Evolutionary conservation across 2,888 invertebrate species (phyloP).

Genomic region (Drosophila planitibia): DNA sequence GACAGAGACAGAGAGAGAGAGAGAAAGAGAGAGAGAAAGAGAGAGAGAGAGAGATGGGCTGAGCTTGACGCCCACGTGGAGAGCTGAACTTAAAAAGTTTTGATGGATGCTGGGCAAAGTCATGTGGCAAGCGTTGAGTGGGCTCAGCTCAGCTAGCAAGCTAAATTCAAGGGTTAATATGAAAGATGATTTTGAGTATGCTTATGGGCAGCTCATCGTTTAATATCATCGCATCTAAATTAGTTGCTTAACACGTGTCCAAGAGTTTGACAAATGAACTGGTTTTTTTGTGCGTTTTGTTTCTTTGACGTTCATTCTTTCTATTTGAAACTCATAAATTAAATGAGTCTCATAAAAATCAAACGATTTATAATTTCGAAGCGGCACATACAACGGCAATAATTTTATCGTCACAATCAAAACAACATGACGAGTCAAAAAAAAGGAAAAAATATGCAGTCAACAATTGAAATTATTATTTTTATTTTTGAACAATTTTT

Average conservation of each 20-base stretch:
- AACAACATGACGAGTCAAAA: slow-evolving; percentile 67
- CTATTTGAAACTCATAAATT: slow-evolving; percentile 21
- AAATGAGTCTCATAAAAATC: slow-evolving; percentile 60
- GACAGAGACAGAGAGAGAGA: slow-evolving; percentile 6
- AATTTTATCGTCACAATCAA: slow-evolving; percentile 63
- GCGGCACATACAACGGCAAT: slow-evolving; percentile 28
- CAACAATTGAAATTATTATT: slow-evolving; percentile 69
- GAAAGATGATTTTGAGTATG: neutral
- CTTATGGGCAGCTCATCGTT: slow-evolving; percentile 2
- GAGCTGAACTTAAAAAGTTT: slow-evolving; percentile 6
- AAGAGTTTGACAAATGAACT: slow-evolving; percentile 27
- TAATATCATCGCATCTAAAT: slow-evolving; percentile 26
- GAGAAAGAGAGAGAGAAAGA: neutral
- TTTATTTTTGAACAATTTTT: slow-evolving; percentile 55
- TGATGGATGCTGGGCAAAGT: slow-evolving; percentile 51
- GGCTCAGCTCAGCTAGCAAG: slow-evolving; percentile 12
- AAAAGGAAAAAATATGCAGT: slow-evolving; percentile 53
- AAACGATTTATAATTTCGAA: slow-evolving; percentile 59
- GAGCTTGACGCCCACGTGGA: slow-evolving; percentile 51
- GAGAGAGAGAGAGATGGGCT: slow-evolving; percentile 7
- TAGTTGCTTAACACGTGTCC: slow-evolving; percentile 22
- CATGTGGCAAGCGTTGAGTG: slow-evolving; percentile 57
- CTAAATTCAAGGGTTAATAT: neutral
- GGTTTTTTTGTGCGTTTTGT: slow-evolving; percentile 11
- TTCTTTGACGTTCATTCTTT: neutral